These are phyloP conservation scores for Cheumatopsyche charites DNA, from an alignment of 1,140 invertebrate species.

Conservation along the genomic window DNA sequence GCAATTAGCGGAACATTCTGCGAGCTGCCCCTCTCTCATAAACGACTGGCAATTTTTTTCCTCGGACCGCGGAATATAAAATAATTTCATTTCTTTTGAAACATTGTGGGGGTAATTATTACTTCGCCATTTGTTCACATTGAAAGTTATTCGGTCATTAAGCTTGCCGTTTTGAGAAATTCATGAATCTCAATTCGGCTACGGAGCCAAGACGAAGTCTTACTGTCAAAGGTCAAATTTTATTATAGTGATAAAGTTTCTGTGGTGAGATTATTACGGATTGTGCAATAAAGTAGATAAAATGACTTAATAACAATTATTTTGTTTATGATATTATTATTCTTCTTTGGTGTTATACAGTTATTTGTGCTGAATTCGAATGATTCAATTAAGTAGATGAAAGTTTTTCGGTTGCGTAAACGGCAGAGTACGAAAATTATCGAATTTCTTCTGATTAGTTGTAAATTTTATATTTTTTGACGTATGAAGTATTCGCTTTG, in stretches of 20 bases:
- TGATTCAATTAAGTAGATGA: too few species aligned
- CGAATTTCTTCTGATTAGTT: too few species aligned
- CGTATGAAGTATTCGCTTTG: not conserved
- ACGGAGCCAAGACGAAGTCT: not conserved
- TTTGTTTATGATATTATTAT: too few species aligned
- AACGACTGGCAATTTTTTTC: not conserved
- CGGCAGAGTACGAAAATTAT: too few species aligned
- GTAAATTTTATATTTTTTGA: too few species aligned
- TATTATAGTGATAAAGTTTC: constrained; percentile 15
- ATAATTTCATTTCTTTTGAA: constrained; percentile 24
- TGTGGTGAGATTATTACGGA: too few species aligned
- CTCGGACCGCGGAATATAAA: not conserved
- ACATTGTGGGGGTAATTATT: constrained; percentile 21
- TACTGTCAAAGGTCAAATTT: not conserved
- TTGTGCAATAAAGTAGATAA: too few species aligned
- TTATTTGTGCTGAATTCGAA: too few species aligned
- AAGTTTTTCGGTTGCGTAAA: too few species aligned
- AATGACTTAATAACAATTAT: too few species aligned
- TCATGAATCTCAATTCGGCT: constrained; percentile 21
- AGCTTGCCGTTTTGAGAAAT: constrained; percentile 9
- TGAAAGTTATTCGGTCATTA: constrained; percentile 28
- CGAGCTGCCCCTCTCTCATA: constrained; percentile 4
- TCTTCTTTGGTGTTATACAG: too few species aligned
- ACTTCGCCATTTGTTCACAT: constrained; percentile 25
- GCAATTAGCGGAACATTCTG: constrained; percentile 23